Conservation (phyloP, 2,888 invertebrate genomes). For the Ochropleura plecta region DNA sequence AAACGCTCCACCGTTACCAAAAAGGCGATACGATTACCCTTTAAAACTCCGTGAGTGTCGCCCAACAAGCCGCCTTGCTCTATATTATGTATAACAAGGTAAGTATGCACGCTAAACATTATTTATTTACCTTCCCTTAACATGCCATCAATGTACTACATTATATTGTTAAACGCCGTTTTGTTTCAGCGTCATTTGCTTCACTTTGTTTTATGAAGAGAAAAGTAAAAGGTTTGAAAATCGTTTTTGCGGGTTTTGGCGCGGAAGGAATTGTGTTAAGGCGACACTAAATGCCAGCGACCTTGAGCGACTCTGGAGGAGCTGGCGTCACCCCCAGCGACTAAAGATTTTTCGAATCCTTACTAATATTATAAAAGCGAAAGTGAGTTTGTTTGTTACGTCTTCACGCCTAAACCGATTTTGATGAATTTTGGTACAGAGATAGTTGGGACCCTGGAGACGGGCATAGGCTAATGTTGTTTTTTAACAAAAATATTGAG, state of each 20-base stretch:
- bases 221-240: not conserved
- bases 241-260: too few relatives aligned
- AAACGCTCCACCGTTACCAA: conserved; percentile 11
- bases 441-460: too few relatives aligned
- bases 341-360: too few relatives aligned
- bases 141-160: conserved; percentile 15
- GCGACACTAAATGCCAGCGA: too few relatives aligned
- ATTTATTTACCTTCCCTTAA: conserved; percentile 29
- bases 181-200: conserved; percentile 1
- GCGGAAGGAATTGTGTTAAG: not conserved
- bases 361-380: too few relatives aligned
- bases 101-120: not conserved
- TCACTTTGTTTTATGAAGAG: not conserved
- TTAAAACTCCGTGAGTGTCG: conserved; percentile 1
- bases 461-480: too few relatives aligned
- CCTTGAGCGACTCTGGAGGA: too few relatives aligned
- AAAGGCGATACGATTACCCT: conserved; percentile 26
- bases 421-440: too few relatives aligned
- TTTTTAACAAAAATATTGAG: too few relatives aligned
- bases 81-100: conserved; percentile 35
- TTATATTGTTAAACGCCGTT: not conserved
- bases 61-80: conserved; percentile 15
- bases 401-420: too few relatives aligned
- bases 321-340: too few relatives aligned
- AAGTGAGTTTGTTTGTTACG: too few relatives aligned